Percentiles rank a stretch among this genome's conserved stretches.
phyloP scores from a whole-genome alignment of 2,888 invertebrate genomes.

The Brachypterus glaber region DNA sequence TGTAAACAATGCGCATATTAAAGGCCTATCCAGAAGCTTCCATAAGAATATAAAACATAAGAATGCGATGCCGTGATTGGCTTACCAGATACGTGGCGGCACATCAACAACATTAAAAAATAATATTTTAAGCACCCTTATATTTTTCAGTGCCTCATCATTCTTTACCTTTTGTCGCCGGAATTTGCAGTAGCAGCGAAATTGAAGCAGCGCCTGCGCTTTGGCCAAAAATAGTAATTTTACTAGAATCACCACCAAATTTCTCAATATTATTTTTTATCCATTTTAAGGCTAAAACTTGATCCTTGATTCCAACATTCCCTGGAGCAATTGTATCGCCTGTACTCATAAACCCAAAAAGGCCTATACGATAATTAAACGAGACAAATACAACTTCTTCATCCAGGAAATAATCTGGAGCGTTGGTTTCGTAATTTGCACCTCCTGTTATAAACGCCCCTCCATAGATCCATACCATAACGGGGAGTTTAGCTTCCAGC shows the following conservation, averaged over 20 bases:
- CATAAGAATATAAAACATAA: too few relatives aligned
- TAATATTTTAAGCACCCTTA: too few relatives aligned
- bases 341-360: not conserved
- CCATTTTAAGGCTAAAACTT: not conserved
- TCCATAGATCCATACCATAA: conserved; percentile 2
- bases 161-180: not conserved
- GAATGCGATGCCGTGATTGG: too few relatives aligned
- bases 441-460: not conserved
- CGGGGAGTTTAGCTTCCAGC: not conserved
- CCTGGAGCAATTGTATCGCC: not conserved
- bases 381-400: not conserved
- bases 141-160: too few relatives aligned
- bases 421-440: not conserved
- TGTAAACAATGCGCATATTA: too few relatives aligned
- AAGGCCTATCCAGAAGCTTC: too few relatives aligned
- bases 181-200: not conserved
- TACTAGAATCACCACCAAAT: not conserved
- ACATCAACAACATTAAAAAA: too few relatives aligned
- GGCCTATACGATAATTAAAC: not conserved
- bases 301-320: not conserved
- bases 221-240: not conserved
- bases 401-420: not conserved
- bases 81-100: too few relatives aligned
- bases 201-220: not conserved
- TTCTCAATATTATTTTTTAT: not conserved